phyloP scores from a whole-genome alignment of 2,797 vertebrate genomes.

The Netta rufina region DNA sequence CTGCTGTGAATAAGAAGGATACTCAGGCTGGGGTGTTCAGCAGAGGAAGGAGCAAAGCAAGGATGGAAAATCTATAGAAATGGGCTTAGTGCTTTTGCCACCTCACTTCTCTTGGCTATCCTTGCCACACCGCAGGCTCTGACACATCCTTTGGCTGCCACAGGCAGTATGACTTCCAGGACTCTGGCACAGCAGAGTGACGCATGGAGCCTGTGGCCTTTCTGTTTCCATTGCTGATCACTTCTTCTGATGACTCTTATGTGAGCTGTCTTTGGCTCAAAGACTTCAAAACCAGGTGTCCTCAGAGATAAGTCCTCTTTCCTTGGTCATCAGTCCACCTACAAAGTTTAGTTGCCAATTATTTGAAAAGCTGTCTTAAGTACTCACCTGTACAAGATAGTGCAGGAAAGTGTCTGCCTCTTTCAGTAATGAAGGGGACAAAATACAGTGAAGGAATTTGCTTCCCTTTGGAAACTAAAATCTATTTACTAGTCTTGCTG shows the following conservation, averaged over 20 bases:
- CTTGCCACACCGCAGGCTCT: background rate
- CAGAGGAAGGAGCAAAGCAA: background rate
- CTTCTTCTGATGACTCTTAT: background rate
- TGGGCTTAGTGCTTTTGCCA: background rate
- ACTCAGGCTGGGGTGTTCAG: background rate
- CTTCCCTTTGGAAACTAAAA: conserved; percentile 7
- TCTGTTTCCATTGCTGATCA: background rate
- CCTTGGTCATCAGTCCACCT: background rate
- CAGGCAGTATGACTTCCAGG: background rate
- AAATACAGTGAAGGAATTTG: conserved; percentile 19
- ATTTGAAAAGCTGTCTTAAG: background rate
- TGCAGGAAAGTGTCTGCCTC: background rate
- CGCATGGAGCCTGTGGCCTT: background rate
- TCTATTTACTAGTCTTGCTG: conserved; percentile 15
- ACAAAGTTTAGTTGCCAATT: background rate
- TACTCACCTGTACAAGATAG: background rate
- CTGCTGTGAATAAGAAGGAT: background rate
- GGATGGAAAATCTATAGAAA: background rate
- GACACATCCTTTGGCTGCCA: background rate
- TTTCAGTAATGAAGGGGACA: background rate
- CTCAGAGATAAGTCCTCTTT: background rate
- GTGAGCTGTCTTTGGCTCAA: background rate
- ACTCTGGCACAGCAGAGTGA: background rate
- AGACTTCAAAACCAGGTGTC: background rate
- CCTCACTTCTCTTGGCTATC: background rate